Conservation (phyloP, 2,888 invertebrate species). For the Noctua janthina region DNA sequence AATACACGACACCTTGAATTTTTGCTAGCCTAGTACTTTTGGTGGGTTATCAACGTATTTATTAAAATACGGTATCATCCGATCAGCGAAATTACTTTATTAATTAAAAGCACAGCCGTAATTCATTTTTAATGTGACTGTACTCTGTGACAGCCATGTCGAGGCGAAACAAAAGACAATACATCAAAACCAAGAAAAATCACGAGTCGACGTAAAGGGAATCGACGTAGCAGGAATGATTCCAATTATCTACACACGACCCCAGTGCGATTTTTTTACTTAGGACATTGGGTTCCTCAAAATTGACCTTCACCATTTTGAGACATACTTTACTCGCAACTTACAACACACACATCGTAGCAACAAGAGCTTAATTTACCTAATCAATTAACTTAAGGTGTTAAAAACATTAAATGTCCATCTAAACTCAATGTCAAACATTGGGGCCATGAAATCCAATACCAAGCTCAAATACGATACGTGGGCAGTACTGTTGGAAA, state of each 20-base stretch:
- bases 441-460: slow-evolving; percentile 51
- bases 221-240: too few relatives aligned
- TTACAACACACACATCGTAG: neutral
- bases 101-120: too few relatives aligned
- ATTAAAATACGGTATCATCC: too few relatives aligned
- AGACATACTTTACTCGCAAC: neutral
- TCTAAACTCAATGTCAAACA: slow-evolving; percentile 39
- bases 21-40: too few relatives aligned
- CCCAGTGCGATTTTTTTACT: neutral
- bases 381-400: slow-evolving; percentile 9
- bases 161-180: too few relatives aligned
- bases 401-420: slow-evolving; percentile 12
- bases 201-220: too few relatives aligned
- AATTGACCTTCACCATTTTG: neutral
- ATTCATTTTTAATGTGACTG: too few relatives aligned
- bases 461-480: slow-evolving; percentile 49
- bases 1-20: too few relatives aligned
- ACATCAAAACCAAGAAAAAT: too few relatives aligned
- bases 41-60: too few relatives aligned
- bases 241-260: neutral
- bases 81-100: too few relatives aligned
- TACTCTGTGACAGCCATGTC: too few relatives aligned
- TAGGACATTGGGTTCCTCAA: neutral
- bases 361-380: neutral
- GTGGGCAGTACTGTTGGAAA: slow-evolving; percentile 47